Evolutionary conservation across 2,113 vertebrate species (phyloP), one percentile per base, ranked within the genome.

Genomic region (Vidua macroura): DNA sequence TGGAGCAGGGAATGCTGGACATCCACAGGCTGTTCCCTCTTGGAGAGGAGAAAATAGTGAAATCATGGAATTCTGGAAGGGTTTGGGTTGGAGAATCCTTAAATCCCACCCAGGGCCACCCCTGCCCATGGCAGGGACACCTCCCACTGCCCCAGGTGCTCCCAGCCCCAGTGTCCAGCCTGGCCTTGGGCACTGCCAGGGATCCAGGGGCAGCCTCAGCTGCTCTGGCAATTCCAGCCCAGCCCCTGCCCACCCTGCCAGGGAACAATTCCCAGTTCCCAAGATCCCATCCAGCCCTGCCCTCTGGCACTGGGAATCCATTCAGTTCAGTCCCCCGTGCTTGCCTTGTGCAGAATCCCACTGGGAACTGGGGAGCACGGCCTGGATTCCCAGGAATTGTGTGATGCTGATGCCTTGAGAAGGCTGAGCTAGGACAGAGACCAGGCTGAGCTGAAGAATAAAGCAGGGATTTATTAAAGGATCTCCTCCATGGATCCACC

Each of bases 281-380:
- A 13, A 0, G 0, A 6, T 48, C 41, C 41, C 66, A 20, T 0
- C 46, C 1, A 1, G 0, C 22, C 28, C 52, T 48, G 1, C 16
- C 8, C 39, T 7, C 39, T 7, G 37, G 21, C 46, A 18, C 0
- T 23, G 48, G 3, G 64, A 53, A 39, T 12, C n/a, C 48, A 2
- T 6, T 19, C 1, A 2, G 8, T 12, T 4, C 48, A 3, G 39
- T 6, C 63, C 37, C 20, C 15, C 4, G 5, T 39, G 37, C 9
- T 33, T 16, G 53, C 39, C 62, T 28, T 72, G 30, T 49, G 46
- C 21, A 35, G 21, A 44, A 25, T 24, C 20, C 8, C 5, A 0
- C 30, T 20, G 73, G 5, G 67, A 31, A 16, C 10, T 35, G 2
- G 0, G 37, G 51, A 35, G 1, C 10, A 0, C 3, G 0, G 12